Evolutionary conservation across 2,888 invertebrate genomes (phyloP), one percentile per base, ranked within the genome.

Genomic region (Agonopterix subpropinquella): DNA sequence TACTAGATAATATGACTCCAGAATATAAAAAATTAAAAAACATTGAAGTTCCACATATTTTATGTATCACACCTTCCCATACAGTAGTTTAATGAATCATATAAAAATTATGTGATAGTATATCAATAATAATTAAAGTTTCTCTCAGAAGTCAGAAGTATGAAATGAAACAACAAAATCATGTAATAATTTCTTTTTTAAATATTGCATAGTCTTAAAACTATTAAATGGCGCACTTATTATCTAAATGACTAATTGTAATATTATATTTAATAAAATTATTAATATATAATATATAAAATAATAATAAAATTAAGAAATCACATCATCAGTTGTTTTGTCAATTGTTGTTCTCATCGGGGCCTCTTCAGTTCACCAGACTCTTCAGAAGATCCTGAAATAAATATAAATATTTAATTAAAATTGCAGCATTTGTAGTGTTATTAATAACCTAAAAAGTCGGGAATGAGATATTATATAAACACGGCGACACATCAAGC

Each of bases 351-450:
- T 58, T 60, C 62, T 83, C 72, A 86, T 69, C 86, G 83, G 11
- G 85, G 86, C 64, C 84, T 73, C 59, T 84, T 87, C 64, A 74
- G 80, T 67, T 88, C 87, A n/a, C 77, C 75, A 11, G 87, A 88
- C 59, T 88, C 88, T 64, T 88, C 88, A 41, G 87, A 88, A 55
- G 87, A 87, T 53, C 82, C 88, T 87, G 76, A 3, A 28, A 28
- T 28, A 28, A 28, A 28, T 28, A 28, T 28, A 2, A 28, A 28
- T 28, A 28, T 28, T 28, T 28, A 28, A 7, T 28, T 28, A 28
- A 28, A 28, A 28, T 28, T 5, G 13, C 13, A 13, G 13, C 13
- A 13, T 13, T 13, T 13, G 18, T 18, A 18, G 18, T 18, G 18
- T 18, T 4, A 18, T 18, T 18, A 1, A 18, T 18, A 3, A 18